phyloP scores from a whole-genome alignment of 2,797 vertebrate genomes.

The Argentina silus region DNA sequence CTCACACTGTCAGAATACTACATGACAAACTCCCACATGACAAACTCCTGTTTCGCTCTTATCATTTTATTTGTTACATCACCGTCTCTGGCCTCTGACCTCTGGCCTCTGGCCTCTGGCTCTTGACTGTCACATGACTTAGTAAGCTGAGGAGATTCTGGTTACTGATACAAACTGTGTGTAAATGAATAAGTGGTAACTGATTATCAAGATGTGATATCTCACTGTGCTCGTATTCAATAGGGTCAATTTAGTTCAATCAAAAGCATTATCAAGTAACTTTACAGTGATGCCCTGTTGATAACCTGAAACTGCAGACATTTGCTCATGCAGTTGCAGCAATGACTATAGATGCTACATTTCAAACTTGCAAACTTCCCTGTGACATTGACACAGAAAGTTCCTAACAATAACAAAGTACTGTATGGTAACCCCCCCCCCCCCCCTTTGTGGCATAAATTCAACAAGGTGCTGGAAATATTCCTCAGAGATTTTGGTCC shows the following conservation, averaged over 20 bases:
- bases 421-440: slow-evolving; percentile 38
- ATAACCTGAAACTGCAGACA: slow-evolving; percentile 20
- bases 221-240: not conserved
- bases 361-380: slow-evolving; percentile 49
- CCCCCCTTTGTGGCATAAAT: too few relatives aligned
- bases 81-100: too few relatives aligned
- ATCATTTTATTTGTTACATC: too few relatives aligned
- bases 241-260: not conserved
- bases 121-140: slow-evolving; percentile 39
- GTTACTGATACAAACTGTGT: slow-evolving; percentile 30
- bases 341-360: slow-evolving; percentile 15
- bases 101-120: not conserved
- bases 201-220: slow-evolving; percentile 12
- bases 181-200: slow-evolving; percentile 58
- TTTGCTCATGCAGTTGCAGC: slow-evolving; percentile 19
- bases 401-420: slow-evolving; percentile 41
- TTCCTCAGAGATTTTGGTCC: too few relatives aligned
- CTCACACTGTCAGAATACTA: not conserved
- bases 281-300: slow-evolving; percentile 24
- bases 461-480: too few relatives aligned
- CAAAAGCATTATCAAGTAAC: slow-evolving; percentile 35
- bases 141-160: slow-evolving; percentile 15
- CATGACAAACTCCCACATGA: not conserved
- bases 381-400: slow-evolving; percentile 49
- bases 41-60: slow-evolving; percentile 22